phyloP scores from a whole-genome alignment of 2,113 vertebrate genomes.

The Micromys minutus region DNA sequence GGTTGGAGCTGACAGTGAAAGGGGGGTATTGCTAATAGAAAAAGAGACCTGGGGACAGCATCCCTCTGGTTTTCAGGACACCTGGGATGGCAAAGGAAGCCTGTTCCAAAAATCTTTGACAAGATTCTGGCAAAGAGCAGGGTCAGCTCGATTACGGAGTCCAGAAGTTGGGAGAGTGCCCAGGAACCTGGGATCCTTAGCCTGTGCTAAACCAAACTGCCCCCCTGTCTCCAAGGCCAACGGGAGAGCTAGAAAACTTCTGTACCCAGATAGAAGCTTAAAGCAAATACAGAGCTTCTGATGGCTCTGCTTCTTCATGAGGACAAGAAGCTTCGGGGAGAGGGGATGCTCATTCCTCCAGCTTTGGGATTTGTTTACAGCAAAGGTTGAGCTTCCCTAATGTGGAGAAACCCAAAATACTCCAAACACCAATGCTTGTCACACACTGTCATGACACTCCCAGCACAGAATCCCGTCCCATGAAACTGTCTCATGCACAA shows the following conservation, averaged over 20 bases:
- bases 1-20: constrained; percentile 21
- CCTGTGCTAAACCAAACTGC: constrained; percentile 11
- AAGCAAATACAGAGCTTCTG: neutral
- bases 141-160: constrained; percentile 48
- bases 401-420: neutral
- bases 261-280: neutral
- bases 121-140: constrained; percentile 52
- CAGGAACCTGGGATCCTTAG: neutral
- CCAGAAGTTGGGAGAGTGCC: constrained; percentile 25
- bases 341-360: neutral
- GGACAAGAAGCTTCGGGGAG: neutral
- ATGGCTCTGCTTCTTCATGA: neutral
- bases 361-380: neutral
- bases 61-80: constrained; percentile 27
- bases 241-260: constrained; percentile 14
- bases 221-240: neutral
- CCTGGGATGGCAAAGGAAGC: neutral
- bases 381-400: neutral
- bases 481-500: neutral
- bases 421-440: neutral
- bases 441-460: neutral
- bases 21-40: constrained; percentile 39
- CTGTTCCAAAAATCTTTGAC: constrained; percentile 62
- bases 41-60: constrained; percentile 15
- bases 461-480: neutral